Conservation (phyloP, 2,888 invertebrate genomes). For the Limnephilus marmoratus region DNA sequence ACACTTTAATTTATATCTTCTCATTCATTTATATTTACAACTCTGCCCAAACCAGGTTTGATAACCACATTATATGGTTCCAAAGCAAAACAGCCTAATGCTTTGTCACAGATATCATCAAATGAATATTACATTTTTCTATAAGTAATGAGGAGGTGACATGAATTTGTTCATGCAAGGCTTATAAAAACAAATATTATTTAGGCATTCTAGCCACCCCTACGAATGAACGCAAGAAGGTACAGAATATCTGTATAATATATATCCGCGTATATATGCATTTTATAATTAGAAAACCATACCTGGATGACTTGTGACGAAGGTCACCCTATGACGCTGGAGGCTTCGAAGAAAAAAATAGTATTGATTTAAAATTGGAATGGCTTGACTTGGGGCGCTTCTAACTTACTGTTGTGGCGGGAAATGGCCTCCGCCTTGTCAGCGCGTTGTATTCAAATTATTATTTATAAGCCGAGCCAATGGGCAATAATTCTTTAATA, state of each 20-base stretch:
- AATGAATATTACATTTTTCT: too few relatives aligned
- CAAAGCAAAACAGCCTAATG: too few relatives aligned
- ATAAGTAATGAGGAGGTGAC: too few relatives aligned
- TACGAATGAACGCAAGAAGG: too few relatives aligned
- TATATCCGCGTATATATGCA: neutral
- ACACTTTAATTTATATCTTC: too few relatives aligned
- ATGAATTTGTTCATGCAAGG: too few relatives aligned
- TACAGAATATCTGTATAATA: neutral
- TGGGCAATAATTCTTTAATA: constrained; percentile 49
- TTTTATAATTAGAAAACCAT: neutral
- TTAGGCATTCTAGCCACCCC: too few relatives aligned
- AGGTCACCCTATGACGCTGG: constrained; percentile 40
- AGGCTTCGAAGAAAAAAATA: constrained; percentile 49
- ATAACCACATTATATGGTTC: too few relatives aligned
- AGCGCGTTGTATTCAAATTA: constrained; percentile 41
- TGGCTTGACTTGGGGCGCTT: constrained; percentile 44
- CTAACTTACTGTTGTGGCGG: constrained; percentile 29
- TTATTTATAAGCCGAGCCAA: constrained; percentile 44
- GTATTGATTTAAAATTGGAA: constrained; percentile 55
- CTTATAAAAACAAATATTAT: too few relatives aligned
- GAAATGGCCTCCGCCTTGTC: constrained; percentile 37
- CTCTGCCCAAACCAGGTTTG: too few relatives aligned
- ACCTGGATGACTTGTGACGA: neutral
- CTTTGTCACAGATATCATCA: too few relatives aligned
- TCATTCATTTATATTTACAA: too few relatives aligned